A percentile compares a stretch with the other conserved stretches of the same genome.
Evolutionary conservation across 2,113 vertebrate genomes (phyloP).

Genomic region (Aptenodytes forsteri): DNA sequence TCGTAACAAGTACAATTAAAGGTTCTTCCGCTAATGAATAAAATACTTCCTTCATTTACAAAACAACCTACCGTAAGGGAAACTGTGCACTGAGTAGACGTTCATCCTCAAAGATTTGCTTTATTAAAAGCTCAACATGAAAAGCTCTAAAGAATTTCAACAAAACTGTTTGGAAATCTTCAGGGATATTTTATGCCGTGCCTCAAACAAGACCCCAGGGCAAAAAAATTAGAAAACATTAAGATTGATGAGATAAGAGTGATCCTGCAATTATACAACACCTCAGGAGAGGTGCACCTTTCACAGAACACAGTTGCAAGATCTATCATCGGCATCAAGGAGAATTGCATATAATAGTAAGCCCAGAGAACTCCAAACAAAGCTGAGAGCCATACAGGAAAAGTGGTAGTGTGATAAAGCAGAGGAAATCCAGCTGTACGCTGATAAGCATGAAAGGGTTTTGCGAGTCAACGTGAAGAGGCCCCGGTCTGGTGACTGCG

Average conservation of each 20-base stretch:
- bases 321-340: constrained; percentile 53
- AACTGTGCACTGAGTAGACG: not conserved
- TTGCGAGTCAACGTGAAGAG: constrained; percentile 30
- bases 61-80: constrained; percentile 3
- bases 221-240: constrained; percentile 46
- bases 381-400: constrained; percentile 60
- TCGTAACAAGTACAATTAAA: constrained; percentile 14
- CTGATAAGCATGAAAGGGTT: constrained; percentile 67
- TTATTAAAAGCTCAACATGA: not conserved
- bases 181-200: not conserved
- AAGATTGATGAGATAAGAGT: constrained; percentile 57
- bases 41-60: constrained; percentile 36
- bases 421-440: constrained; percentile 59
- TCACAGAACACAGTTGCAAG: not conserved
- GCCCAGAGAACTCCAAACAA: constrained; percentile 58
- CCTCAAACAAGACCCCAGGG: constrained; percentile 22
- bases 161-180: constrained; percentile 10
- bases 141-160: not conserved
- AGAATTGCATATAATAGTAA: constrained; percentile 47
- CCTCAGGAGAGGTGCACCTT: constrained; percentile 16
- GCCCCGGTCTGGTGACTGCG: not conserved
- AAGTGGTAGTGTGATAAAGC: constrained; percentile 58
- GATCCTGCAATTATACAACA: constrained; percentile 50
- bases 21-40: not conserved
- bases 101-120: not conserved